phyloP scores from a whole-genome alignment of 2,797 vertebrate species.

The Prionace glauca region DNA sequence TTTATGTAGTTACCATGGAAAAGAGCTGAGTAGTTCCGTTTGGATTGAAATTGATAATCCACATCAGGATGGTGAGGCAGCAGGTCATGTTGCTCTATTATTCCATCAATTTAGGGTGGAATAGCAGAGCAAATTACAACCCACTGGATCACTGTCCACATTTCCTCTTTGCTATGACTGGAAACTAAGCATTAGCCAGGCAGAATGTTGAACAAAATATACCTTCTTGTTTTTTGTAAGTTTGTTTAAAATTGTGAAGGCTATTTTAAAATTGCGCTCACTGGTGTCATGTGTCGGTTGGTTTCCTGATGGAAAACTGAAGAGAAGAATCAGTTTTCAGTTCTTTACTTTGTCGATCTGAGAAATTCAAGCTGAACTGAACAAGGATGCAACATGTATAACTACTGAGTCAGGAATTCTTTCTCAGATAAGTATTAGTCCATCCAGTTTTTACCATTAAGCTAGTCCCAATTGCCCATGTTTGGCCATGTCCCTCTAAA shows the following conservation, averaged over 20 bases:
- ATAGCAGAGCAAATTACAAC: too few species aligned
- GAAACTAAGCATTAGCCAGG: background rate
- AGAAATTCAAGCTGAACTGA: background rate
- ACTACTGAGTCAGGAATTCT: background rate
- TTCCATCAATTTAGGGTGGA: too few species aligned
- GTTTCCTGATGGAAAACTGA: background rate
- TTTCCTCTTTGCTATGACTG: background rate
- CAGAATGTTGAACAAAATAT: background rate
- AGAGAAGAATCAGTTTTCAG: background rate
- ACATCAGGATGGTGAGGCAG: too few species aligned
- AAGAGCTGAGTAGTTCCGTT: too few species aligned
- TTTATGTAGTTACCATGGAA: too few species aligned
- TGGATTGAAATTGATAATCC: too few species aligned
- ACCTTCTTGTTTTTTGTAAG: background rate
- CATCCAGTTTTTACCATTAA: too few species aligned
- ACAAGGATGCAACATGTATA: background rate
- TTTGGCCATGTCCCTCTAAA: too few species aligned
- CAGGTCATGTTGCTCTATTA: too few species aligned
- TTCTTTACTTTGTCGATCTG: background rate
- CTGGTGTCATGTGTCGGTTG: too few species aligned
- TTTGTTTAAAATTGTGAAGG: background rate
- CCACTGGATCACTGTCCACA: background rate
- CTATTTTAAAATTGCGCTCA: background rate
- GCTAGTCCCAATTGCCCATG: too few species aligned
- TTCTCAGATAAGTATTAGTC: background rate